Evolutionary conservation across 2,797 vertebrate species (phyloP).

Genomic region (Phoxinus dragarum): DNA sequence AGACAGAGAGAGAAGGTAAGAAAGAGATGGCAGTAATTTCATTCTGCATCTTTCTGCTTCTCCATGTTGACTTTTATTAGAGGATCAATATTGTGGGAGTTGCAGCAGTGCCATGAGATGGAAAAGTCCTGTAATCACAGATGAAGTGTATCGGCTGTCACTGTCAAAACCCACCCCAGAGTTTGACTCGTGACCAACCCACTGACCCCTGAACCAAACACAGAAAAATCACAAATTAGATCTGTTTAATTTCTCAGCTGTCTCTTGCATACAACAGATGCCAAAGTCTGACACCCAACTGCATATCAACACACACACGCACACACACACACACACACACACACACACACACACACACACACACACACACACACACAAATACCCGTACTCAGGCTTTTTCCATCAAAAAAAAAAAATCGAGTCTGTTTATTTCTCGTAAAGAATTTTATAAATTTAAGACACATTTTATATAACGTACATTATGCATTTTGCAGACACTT

Average conservation of each 20-base stretch:
- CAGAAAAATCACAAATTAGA: neutral
- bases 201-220: constrained; percentile 43
- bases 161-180: constrained; percentile 77
- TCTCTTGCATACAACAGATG: neutral
- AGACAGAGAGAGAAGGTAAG: constrained; percentile 43
- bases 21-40: constrained; percentile 77
- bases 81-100: constrained; percentile 87
- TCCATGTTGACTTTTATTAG: constrained; percentile 85
- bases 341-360: too few species aligned
- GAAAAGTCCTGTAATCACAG: constrained; percentile 84
- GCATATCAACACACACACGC: neutral
- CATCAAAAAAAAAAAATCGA: neutral
- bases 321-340: too few species aligned
- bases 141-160: constrained; percentile 87
- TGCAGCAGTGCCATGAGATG: constrained; percentile 86
- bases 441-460: too few species aligned
- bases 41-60: constrained; percentile 76
- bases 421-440: too few species aligned
- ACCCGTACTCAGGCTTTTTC: neutral
- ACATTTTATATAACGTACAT: too few species aligned
- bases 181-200: constrained; percentile 70
- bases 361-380: too few species aligned
- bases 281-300: neutral
- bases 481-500: too few species aligned
- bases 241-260: constrained; percentile 5